Conservation (phyloP, 1,140 invertebrate species). For the Calycopis cecrops region DNA sequence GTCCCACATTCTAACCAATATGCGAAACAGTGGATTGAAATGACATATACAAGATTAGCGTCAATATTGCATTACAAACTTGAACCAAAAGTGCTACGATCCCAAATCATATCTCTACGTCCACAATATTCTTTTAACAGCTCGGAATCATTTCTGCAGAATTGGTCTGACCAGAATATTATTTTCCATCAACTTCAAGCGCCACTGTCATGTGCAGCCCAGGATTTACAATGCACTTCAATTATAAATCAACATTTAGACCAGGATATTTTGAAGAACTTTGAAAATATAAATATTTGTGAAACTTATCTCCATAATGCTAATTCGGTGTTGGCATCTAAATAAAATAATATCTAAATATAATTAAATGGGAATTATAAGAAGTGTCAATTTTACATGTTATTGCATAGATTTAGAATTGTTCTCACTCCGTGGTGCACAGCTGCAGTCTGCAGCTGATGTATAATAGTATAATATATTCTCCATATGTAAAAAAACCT, state of each 20-base stretch:
- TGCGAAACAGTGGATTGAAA: conserved; percentile 32
- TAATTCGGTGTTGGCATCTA: too few relatives aligned
- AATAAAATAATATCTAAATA: too few relatives aligned
- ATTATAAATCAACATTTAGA: conserved; percentile 41
- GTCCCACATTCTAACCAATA: conserved; percentile 48
- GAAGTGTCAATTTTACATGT: too few relatives aligned
- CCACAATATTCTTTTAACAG: conserved; percentile 17
- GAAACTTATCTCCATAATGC: conserved; percentile 17
- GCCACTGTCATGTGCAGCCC: conserved; percentile 19
- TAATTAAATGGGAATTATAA: too few relatives aligned
- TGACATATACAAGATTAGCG: conserved; percentile 29
- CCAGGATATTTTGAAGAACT: conserved; percentile 27
- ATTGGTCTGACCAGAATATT: conserved; percentile 25
- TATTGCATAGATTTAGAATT: too few relatives aligned
- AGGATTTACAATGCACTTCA: conserved; percentile 31
- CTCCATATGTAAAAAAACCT: too few relatives aligned
- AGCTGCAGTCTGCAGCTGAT: too few relatives aligned
- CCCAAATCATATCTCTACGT: conserved; percentile 27
- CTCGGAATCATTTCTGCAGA: not conserved
- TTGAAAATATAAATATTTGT: conserved; percentile 28
- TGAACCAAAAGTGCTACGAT: conserved; percentile 27
- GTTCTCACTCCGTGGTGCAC: too few relatives aligned
- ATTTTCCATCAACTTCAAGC: conserved; percentile 29
- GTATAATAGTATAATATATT: too few relatives aligned
- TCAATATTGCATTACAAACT: conserved; percentile 23